Base-by-base conservation (phyloP, 2,888 invertebrate genomes). In the Chaitophorus viminalis region DNA sequence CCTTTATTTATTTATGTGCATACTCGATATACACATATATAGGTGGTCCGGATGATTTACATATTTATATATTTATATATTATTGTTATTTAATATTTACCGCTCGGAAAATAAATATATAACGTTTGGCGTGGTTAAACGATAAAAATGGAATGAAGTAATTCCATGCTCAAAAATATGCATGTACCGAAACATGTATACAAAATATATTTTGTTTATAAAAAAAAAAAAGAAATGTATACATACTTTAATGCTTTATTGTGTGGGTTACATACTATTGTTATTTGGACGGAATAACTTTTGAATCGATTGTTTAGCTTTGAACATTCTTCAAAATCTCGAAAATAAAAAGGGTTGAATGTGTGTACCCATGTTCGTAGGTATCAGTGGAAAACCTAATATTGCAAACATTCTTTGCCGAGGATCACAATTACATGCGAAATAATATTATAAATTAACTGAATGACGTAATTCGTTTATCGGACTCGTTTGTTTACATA, bases 141-240 rank as follows among this genome's bases (percentile, higher is more conserved):
- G 21, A 60, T 77, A 52, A 77, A 33, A 78, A 31, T 31, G 21
- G 14, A 54, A 78, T 8, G 8, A 0, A 33, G 31, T 60, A 60
- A 78, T 78, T 25, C 33, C 54, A 78, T 78, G 25, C 60, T 54
- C 25, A 25, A 33, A 78, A 78, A 78, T 54, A 54, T 78, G 31
- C 29, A 5, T 70, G 70, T 29, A 29, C 68, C 21, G 9, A 25
- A 60, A 60, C 18, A 5, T 68, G 29, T 60, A 6, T 60, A 60
- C n/a, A 8, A 65, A 65, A n/a, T 65, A 60, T 60, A n/a, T n/a
- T 65, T 46, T n/a, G n/a, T n/a, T 65, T 65, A 14, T 70, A 70
- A 60, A 60, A 60, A 21, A 60, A 21, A 60, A 21, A 60, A 60
- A 60, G 11, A 46, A 46, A 46, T 46, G n/a, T n/a, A n/a, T n/a